These are phyloP conservation scores for Oreohelix idahoensis DNA, from an alignment of 1,140 invertebrate species.

Conservation along the genomic window DNA sequence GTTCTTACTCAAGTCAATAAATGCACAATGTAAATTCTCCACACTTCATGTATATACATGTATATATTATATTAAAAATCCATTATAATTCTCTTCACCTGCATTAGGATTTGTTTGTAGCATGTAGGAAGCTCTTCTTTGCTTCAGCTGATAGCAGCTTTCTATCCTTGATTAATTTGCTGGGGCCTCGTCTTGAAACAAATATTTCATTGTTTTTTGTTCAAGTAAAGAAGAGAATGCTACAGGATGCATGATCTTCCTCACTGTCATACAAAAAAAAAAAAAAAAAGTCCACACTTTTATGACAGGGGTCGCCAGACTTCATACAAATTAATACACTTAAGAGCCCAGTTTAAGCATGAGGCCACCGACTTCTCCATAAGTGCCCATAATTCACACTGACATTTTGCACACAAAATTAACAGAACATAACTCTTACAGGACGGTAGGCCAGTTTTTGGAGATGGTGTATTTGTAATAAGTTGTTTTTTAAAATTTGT, in stretches of 20 bases:
- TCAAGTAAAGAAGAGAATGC: background rate
- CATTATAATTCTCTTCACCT: background rate
- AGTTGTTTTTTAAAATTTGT: no score
- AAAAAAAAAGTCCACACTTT: no score
- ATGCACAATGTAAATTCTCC: slow-evolving; percentile 7
- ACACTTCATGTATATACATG: background rate
- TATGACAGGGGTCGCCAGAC: no score
- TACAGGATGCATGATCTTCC: background rate
- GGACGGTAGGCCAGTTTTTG: no score
- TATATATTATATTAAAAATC: slow-evolving; percentile 7
- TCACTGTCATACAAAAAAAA: no score
- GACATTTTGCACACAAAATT: no score
- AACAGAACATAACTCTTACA: no score
- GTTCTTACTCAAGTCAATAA: slow-evolving; percentile 24
- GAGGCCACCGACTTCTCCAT: no score
- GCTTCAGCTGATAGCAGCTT: background rate
- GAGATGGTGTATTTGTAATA: no score
- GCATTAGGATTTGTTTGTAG: background rate
- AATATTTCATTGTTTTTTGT: background rate
- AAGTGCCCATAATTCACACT: no score
- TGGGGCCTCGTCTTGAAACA: background rate
- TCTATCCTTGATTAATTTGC: background rate
- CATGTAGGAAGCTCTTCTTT: slow-evolving; percentile 12
- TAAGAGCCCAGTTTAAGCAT: no score
- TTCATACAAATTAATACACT: no score